Evolutionary conservation across 64 coral and sea anemone genomes (phyloP).

Genomic region (Montipora sp.): DNA sequence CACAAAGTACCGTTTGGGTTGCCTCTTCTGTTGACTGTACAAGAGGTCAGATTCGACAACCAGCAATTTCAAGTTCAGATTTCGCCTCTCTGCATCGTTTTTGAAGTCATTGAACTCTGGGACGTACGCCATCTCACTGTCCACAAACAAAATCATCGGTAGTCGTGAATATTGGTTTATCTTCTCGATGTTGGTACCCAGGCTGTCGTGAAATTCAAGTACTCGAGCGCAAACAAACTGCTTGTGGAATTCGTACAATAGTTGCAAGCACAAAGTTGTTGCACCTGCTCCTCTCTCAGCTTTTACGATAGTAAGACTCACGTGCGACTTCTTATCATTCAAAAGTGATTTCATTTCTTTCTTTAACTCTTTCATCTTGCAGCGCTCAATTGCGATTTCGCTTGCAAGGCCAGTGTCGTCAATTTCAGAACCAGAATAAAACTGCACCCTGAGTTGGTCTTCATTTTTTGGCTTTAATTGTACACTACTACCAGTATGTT

Average conservation of each 20-base stretch:
- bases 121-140: slow-evolving; percentile 64
- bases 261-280: slow-evolving; percentile 78
- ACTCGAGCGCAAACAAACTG: slow-evolving; percentile 68
- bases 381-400: slow-evolving; percentile 66
- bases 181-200: slow-evolving; percentile 67
- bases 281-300: slow-evolving; percentile 78
- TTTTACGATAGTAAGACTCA: slow-evolving; percentile 69
- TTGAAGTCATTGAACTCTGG: slow-evolving; percentile 85
- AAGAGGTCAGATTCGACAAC: slow-evolving; percentile 69
- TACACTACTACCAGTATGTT: background rate
- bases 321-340: slow-evolving; percentile 63
- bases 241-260: slow-evolving; percentile 69
- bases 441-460: slow-evolving; percentile 33
- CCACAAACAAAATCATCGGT: slow-evolving; percentile 77
- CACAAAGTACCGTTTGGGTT: slow-evolving; percentile 35
- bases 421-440: slow-evolving; percentile 81
- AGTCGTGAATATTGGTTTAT: slow-evolving; percentile 56
- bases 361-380: slow-evolving; percentile 77
- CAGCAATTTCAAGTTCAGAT: slow-evolving; percentile 69
- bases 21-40: slow-evolving; percentile 21
- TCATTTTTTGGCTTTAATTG: slow-evolving; percentile 11
- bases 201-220: slow-evolving; percentile 66
- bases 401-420: slow-evolving; percentile 39
- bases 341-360: slow-evolving; percentile 62
- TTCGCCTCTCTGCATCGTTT: slow-evolving; percentile 49